A percentile compares a stretch with the other conserved stretches of the same genome.
Conservation (phyloP, 1,140 invertebrate genomes). For the Trachymyrmex cornetzi region DNA sequence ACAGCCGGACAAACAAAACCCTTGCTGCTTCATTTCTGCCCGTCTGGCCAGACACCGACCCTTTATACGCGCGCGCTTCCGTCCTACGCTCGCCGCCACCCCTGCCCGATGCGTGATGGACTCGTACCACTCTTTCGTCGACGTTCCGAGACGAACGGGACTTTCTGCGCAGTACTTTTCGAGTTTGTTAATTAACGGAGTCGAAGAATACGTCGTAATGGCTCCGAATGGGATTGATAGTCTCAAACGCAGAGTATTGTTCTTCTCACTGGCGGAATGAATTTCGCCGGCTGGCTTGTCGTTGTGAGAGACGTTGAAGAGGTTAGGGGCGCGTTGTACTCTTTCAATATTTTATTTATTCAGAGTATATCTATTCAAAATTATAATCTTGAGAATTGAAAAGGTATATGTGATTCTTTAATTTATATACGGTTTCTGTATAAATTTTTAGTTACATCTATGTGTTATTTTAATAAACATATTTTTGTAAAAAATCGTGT, state of each 20-base stretch:
- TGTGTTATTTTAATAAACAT: background rate
- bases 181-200: slow-evolving; percentile 84
- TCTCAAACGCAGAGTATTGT: slow-evolving; percentile 71
- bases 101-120: slow-evolving; percentile 51
- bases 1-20: slow-evolving; percentile 87
- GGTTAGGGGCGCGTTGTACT: background rate
- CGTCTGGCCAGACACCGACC: slow-evolving; percentile 86
- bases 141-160: slow-evolving; percentile 72
- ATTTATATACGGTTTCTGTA: background rate
- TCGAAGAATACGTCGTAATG: slow-evolving; percentile 67
- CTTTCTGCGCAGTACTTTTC: slow-evolving; percentile 82
- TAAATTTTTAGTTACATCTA: background rate
- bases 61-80: slow-evolving; percentile 81
- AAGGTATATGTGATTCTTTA: background rate
- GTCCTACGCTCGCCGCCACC: slow-evolving; percentile 71
- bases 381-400: background rate
- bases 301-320: background rate
- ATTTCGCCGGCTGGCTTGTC: slow-evolving; percentile 23
- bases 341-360: slow-evolving; percentile 3
- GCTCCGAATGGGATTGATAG: slow-evolving; percentile 57
- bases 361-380: background rate
- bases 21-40: slow-evolving; percentile 86
- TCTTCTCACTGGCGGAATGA: slow-evolving; percentile 47
- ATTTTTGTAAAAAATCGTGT: background rate
- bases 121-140: slow-evolving; percentile 25